phyloP scores from a whole-genome alignment of 2,888 invertebrate genomes.

The Rhaphigaster nebulosa region DNA sequence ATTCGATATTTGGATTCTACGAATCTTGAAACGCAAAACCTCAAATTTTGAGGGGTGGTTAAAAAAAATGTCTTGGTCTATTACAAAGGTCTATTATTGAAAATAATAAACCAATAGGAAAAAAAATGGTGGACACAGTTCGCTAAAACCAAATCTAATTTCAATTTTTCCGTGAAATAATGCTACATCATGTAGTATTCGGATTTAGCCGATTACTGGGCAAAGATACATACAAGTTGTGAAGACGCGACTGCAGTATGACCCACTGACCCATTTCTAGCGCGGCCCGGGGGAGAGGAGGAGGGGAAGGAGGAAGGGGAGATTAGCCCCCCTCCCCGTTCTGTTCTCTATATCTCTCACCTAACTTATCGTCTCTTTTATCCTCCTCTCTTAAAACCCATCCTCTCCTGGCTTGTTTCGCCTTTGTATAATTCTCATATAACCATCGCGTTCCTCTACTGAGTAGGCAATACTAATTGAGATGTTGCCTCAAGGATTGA shows the following conservation, averaged over 20 bases:
- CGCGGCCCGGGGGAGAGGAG: too few species aligned
- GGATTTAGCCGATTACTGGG: neutral
- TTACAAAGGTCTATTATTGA: too few species aligned
- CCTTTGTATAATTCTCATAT: neutral
- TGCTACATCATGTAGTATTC: too few species aligned
- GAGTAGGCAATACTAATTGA: neutral
- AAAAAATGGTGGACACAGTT: too few species aligned
- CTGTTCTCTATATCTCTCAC: neutral
- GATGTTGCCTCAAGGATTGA: neutral
- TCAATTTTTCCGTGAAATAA: too few species aligned
- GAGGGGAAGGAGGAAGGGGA: too few species aligned
- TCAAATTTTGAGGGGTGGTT: too few species aligned
- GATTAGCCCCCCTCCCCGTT: neutral
- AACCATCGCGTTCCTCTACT: neutral
- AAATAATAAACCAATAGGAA: too few species aligned
- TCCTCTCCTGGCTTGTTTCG: neutral
- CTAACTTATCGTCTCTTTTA: constrained; percentile 2
- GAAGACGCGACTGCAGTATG: neutral
- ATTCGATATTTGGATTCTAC: too few species aligned
- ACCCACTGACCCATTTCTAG: neutral
- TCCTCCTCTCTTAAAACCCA: neutral
- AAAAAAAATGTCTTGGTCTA: too few species aligned
- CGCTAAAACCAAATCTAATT: too few species aligned
- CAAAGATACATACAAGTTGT: neutral
- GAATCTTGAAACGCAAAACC: too few species aligned